These are phyloP conservation scores for Pseudorhiza aurosa DNA, from an alignment of 30 jellyfish, hydroid and myxozoan genomes.

Conservation along the genomic window DNA sequence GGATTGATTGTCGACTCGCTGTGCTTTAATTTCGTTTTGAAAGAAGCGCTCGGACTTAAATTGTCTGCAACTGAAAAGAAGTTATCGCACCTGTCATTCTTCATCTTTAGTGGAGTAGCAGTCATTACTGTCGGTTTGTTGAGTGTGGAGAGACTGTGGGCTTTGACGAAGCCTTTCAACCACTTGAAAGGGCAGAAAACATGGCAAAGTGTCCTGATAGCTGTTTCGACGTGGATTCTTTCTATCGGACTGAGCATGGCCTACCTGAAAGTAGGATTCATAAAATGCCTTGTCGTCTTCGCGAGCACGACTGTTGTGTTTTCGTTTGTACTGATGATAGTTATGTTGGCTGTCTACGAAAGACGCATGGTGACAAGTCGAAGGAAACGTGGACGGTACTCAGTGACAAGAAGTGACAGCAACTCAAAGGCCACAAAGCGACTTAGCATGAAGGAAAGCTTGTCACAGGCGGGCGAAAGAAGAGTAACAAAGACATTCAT, in stretches of 20 bases:
- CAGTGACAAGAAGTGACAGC: constrained; percentile 51
- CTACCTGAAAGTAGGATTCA: constrained; percentile 66
- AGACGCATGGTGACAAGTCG: constrained; percentile 30
- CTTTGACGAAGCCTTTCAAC: constrained; percentile 66
- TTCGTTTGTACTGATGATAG: constrained; percentile 57
- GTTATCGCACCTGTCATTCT: constrained; percentile 75
- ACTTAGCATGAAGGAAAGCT: constrained; percentile 32
- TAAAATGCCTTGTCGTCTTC: constrained; percentile 68
- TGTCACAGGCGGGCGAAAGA: constrained; percentile 61
- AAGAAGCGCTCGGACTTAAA: constrained; percentile 69
- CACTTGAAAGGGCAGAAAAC: constrained; percentile 66
- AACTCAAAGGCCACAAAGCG: constrained; percentile 10
- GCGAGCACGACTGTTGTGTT: constrained; percentile 79
- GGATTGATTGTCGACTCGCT: constrained; percentile 77
- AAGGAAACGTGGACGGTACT: constrained; percentile 45
- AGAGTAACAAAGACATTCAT: constrained; percentile 76
- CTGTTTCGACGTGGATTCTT: constrained; percentile 52
- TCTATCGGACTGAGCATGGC: constrained; percentile 44
- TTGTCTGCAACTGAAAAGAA: constrained; percentile 53
- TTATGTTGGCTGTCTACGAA: constrained; percentile 63
- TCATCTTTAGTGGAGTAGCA: constrained; percentile 84
- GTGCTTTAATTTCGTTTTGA: constrained; percentile 57
- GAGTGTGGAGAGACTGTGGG: constrained; percentile 83
- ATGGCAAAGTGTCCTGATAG: constrained; percentile 48
- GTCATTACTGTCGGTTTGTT: constrained; percentile 77